These are phyloP conservation scores for Euleptes europaea DNA, from an alignment of 2,113 vertebrate genomes.

Conservation along the genomic window DNA sequence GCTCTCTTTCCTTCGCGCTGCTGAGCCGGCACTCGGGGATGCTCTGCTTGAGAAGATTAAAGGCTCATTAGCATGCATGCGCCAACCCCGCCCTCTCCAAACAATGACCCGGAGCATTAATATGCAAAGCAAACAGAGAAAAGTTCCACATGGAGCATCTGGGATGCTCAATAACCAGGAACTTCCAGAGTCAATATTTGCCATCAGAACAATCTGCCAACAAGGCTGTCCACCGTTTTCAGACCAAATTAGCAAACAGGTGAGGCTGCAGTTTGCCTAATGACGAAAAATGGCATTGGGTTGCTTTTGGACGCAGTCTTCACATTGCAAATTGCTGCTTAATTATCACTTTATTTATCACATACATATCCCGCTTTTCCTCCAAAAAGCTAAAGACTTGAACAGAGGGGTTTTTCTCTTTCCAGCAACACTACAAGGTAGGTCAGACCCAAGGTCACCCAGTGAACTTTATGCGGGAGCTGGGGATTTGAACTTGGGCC, in stretches of 20 bases:
- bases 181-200: not conserved
- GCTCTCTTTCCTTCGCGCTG: not conserved
- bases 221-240: rapidly evolving
- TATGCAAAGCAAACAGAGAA: not conserved
- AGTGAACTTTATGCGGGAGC: not conserved
- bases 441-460: not conserved
- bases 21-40: not conserved
- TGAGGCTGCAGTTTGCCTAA: not conserved
- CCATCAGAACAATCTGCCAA: conserved; percentile 2
- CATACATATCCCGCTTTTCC: not conserved
- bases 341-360: not conserved
- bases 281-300: not conserved
- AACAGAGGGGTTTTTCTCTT: not conserved
- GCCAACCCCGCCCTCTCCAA: not conserved
- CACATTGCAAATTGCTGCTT: not conserved
- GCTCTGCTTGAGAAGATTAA: rapidly evolving
- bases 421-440: not conserved
- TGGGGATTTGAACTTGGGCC: not conserved
- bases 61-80: not conserved
- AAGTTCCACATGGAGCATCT: not conserved
- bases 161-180: not conserved
- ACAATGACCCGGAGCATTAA: not conserved
- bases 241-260: not conserved
- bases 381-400: not conserved
- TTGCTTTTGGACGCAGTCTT: not conserved